Base-by-base conservation (phyloP, 2,888 invertebrate genomes). In the Dynastes tityus region DNA sequence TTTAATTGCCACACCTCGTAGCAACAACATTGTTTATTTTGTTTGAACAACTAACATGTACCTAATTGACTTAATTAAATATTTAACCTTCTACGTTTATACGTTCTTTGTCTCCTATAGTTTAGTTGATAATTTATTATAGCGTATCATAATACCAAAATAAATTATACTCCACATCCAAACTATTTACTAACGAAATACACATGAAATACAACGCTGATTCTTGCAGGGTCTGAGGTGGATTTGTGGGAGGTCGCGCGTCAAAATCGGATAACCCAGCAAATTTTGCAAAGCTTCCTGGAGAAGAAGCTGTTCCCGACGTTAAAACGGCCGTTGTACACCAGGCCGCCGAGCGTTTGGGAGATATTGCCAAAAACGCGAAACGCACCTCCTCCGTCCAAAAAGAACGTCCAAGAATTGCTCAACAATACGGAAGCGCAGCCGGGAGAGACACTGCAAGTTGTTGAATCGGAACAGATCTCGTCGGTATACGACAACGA, bases 181-280 rank as follows among this genome's bases (percentile, higher is more conserved):
- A 53, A 51, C 22, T 51, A 32, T 11, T 63, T 58, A 58, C 16
- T 64, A 32, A 37, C n/a, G 45, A 45, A 67, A 16, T 13, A 22
- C n/a, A 68, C 32, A 13, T 27, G 22, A 58, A 58, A 68, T 68
- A 82, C 80, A 77, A 78, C 81, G 81, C 81, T 80, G 80, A 84
- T 84, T 80, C 81, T 87, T 86, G 83, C 86, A 88, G 88, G 86
- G 82, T 83, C 87, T 81, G 89, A 90, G 81, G 85, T 89, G 82
- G 87, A 88, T 64, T 51, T 80, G 63, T 84, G 91, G 83, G 94
- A 94, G 88, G 88, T 94, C 88, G 93, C 92, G 84, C 90, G 94
- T 81, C 94, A 95, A 90, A 94, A 94, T 90, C 91, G 92, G 88
- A 94, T 94, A 87, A 95, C 94, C 49, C 92, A 93, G 88, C 94